Base-by-base conservation (phyloP, 2,113 vertebrate genomes). In the Lepidiolamprologus cunningtoni region DNA sequence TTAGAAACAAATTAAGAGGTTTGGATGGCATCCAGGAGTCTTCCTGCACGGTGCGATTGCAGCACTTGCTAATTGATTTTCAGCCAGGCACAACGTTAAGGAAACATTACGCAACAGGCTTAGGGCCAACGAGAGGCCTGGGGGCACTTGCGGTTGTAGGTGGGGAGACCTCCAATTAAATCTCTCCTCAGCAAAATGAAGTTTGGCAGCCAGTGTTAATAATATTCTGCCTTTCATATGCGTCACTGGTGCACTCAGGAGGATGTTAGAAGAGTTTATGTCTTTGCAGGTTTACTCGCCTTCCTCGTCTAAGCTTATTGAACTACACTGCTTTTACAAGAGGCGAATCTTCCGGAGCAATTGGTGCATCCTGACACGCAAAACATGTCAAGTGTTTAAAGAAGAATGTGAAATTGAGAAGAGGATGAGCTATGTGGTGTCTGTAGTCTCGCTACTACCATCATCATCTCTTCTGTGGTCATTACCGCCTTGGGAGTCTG, bases 391-490 rank as follows among this genome's bases (percentile, higher is more conserved):
- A 33, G 53, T 37, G 13, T 52, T 12, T 37, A 37, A 28, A 81
- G 52, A 78, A 35, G 47, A 68, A 84, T 82, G 91, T 89, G 45
- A 81, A 82, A 80, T 9, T 47, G 76, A 73, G 78, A 79, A 54
- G 63, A 91, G 55, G 86, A 91, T 87, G 84, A 92, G 89, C 81
- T 86, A 86, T 85, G 92, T 85, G 90, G 87, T 93, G 95, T 95
- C 94, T 95, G 95, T 94, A 93, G 90, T 87, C 94, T 96, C 90
- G 91, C 94, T 91, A 93, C 89, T 86, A 88, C 95, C 89, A 89
- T 96, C 95, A 87, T 96, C 95, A 95, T 97, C 96, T 96, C 95
- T 96, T 95, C 93, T 89, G 91, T 90, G 92, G 92, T 95, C 91
- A 94, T 95, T 95, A 95, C 93, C 85, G 93, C 93, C 96, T 91